Evolutionary conservation across 2,797 vertebrate genomes (phyloP).

Genomic region (Threskiornis aethiopicus): DNA sequence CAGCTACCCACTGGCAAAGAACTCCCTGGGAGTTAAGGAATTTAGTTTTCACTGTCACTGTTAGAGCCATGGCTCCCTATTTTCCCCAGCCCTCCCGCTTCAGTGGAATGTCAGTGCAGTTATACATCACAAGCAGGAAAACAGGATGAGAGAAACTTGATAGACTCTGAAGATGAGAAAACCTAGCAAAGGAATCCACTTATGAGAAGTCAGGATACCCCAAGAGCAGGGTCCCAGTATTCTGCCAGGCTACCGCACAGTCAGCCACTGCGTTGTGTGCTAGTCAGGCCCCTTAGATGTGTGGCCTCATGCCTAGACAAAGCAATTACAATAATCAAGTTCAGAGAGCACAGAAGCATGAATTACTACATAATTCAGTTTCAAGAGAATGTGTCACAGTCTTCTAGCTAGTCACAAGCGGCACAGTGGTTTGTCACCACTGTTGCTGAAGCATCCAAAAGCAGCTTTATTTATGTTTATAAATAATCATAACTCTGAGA

Average conservation of each 20-base stretch:
- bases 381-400: background rate
- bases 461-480: background rate
- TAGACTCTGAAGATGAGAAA: background rate
- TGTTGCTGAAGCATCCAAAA: background rate
- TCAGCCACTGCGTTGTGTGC: background rate
- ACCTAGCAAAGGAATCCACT: background rate
- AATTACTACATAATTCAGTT: background rate
- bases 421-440: background rate
- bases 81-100: background rate
- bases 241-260: background rate
- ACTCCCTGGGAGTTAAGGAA: background rate
- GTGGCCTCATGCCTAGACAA: background rate
- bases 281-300: background rate
- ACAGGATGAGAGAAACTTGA: background rate
- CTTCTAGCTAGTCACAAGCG: background rate
- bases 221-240: background rate
- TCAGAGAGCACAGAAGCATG: background rate
- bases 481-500: background rate
- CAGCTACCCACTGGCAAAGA: background rate
- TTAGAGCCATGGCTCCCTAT: background rate
- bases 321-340: background rate
- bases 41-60: background rate
- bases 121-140: background rate
- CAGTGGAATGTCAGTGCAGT: background rate
- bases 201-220: background rate